Percentiles rank a stretch among this genome's conserved stretches.
Evolutionary conservation across 2,797 vertebrate species (phyloP).

Genomic region (Telmatherina bonti): DNA sequence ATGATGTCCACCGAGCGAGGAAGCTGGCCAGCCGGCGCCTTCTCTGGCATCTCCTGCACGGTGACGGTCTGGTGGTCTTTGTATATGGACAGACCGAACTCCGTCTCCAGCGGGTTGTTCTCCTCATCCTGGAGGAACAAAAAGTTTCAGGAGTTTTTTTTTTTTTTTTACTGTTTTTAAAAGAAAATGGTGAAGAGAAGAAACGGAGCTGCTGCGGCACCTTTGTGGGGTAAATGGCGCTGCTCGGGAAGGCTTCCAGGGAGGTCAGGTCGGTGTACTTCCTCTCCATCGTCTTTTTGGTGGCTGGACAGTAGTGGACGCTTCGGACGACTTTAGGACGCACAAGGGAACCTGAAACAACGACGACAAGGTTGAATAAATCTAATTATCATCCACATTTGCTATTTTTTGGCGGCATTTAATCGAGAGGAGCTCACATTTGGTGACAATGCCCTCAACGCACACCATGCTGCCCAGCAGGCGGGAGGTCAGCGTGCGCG

Average conservation of each 20-base stretch:
- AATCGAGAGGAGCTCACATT: constrained; percentile 85
- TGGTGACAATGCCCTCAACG: constrained; percentile 97
- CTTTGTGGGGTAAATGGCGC: constrained; percentile 94
- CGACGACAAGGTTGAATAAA: not conserved
- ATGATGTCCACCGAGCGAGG: constrained; percentile 96
- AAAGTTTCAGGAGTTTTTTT: not conserved
- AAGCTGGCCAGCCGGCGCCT: constrained; percentile 95
- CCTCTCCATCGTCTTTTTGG: constrained; percentile 96
- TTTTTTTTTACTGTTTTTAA: not conserved
- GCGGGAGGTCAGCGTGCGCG: constrained; percentile 91
- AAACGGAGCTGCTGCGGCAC: constrained; percentile 69
- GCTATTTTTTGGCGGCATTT: too few species aligned
- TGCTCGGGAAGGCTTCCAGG: constrained; percentile 93
- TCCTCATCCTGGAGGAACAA: constrained; percentile 89
- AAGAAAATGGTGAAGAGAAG: not conserved
- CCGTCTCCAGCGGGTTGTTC: constrained; percentile 97
- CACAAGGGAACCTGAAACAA: constrained; percentile 90
- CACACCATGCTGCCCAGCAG: constrained; percentile 95
- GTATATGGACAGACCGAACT: constrained; percentile 94
- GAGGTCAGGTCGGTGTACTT: constrained; percentile 96
- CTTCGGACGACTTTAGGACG: constrained; percentile 96
- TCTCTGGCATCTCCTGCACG: constrained; percentile 99
- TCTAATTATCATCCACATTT: not conserved
- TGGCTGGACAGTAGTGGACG: constrained; percentile 96
- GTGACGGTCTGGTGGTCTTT: constrained; percentile 98